Conservation (phyloP, 2,888 invertebrate species). For the Lasiommata megera region DNA sequence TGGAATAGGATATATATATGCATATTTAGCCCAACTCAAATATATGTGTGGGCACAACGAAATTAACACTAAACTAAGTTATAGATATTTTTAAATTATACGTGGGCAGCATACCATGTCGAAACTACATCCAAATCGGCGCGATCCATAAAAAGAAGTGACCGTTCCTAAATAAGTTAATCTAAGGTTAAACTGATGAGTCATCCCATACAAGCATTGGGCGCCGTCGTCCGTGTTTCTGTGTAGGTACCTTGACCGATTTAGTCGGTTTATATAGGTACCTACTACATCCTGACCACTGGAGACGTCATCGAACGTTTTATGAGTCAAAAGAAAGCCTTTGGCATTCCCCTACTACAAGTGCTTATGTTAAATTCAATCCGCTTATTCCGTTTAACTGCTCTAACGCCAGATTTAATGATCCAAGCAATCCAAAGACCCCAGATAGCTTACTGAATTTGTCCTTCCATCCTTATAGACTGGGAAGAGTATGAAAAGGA, state of each 20-base stretch:
- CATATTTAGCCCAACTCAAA: too few species aligned
- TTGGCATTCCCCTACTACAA: conserved; percentile 44
- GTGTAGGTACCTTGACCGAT: conserved; percentile 62
- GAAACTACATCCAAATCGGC: conserved; percentile 3
- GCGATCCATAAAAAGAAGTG: conserved; percentile 3
- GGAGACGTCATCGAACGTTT: conserved; percentile 54
- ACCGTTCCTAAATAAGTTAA: conserved; percentile 8
- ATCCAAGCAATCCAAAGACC: too few species aligned
- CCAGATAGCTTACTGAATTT: too few species aligned
- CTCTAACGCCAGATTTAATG: too few species aligned
- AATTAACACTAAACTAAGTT: not conserved
- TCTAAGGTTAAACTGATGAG: conserved; percentile 17
- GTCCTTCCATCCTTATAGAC: too few species aligned
- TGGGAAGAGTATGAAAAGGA: too few species aligned
- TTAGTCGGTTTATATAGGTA: conserved; percentile 35
- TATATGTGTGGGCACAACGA: too few species aligned
- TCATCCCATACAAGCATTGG: conserved; percentile 9
- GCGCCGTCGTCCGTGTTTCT: conserved; percentile 16
- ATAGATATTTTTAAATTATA: not conserved
- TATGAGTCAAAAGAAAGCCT: conserved; percentile 69
- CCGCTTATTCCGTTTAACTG: too few species aligned
- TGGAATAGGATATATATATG: too few species aligned
- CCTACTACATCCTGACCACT: conserved; percentile 48
- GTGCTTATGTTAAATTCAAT: not conserved
- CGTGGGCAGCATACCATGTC: not conserved